These are phyloP conservation scores for Pogona vitticeps DNA, from an alignment of 2,113 vertebrate species.

Conservation along the genomic window DNA sequence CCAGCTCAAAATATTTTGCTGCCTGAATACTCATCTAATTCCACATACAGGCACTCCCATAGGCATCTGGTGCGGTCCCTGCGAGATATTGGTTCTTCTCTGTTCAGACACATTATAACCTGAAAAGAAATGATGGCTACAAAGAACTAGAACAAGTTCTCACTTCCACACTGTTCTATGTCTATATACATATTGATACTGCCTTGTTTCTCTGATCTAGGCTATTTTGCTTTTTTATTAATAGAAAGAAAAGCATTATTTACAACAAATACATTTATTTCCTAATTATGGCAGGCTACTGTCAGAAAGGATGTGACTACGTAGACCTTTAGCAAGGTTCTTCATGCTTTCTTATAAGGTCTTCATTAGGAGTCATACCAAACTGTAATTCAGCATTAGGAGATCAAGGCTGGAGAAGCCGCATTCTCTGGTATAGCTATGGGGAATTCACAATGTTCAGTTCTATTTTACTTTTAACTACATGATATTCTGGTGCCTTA, in stretches of 20 bases:
- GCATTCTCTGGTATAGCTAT: no score
- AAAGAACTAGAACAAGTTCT: background rate
- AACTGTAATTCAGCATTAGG: background rate
- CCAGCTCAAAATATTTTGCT: background rate
- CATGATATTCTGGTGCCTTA: no score
- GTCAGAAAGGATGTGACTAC: background rate
- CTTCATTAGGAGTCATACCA: no score
- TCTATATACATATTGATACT: background rate
- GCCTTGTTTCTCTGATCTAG: background rate
- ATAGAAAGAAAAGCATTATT: no score
- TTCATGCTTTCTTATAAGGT: background rate
- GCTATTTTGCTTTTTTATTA: background rate
- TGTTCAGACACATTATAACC: background rate
- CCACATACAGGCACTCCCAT: background rate
- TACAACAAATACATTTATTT: background rate
- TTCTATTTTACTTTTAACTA: no score
- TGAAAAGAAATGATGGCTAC: background rate
- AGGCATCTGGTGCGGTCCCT: no score
- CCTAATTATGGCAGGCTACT: background rate
- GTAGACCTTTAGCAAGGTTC: background rate
- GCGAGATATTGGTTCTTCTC: background rate
- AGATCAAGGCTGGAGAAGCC: background rate
- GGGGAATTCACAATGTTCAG: no score
- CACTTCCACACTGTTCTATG: background rate
- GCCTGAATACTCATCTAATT: background rate